A percentile compares a stretch with the other conserved stretches of the same genome.
Conservation (phyloP, 2,113 vertebrate genomes). For the Nettapus auritus region DNA sequence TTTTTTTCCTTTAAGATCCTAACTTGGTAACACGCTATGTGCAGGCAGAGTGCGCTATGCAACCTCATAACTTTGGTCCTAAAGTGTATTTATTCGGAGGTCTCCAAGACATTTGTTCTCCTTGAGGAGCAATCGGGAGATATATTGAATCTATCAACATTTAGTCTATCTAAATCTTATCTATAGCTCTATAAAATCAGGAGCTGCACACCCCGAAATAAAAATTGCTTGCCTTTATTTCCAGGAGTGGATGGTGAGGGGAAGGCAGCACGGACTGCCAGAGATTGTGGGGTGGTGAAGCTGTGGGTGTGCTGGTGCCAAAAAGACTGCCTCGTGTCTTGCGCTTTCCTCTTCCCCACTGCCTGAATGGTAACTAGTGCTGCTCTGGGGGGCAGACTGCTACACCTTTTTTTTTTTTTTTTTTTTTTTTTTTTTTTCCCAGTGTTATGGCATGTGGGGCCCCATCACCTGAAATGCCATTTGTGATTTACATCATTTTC, state of each 20-base stretch:
- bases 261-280: neutral
- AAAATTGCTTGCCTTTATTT: neutral
- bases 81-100: neutral
- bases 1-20: neutral
- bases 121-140: neutral
- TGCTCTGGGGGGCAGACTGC: neutral
- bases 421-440: neutral
- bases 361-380: rapidly evolving
- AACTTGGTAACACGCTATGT: rapidly evolving
- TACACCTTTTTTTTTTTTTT: neutral
- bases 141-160: neutral
- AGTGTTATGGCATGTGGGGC: rapidly evolving
- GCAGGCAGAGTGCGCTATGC: rapidly evolving
- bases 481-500: neutral
- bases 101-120: neutral
- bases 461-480: neutral
- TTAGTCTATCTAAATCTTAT: neutral
- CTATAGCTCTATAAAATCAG: neutral
- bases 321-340: neutral
- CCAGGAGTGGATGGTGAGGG: rapidly evolving
- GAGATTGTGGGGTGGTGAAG: neutral
- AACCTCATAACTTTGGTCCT: neutral
- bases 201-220: neutral
- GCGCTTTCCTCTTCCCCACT: neutral
- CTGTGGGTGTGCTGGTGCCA: neutral